Evolutionary conservation across 92 coral and sea anemone species (phyloP), one percentile per base, ranked within the genome.

Genomic region (Bergia puertoricense): DNA sequence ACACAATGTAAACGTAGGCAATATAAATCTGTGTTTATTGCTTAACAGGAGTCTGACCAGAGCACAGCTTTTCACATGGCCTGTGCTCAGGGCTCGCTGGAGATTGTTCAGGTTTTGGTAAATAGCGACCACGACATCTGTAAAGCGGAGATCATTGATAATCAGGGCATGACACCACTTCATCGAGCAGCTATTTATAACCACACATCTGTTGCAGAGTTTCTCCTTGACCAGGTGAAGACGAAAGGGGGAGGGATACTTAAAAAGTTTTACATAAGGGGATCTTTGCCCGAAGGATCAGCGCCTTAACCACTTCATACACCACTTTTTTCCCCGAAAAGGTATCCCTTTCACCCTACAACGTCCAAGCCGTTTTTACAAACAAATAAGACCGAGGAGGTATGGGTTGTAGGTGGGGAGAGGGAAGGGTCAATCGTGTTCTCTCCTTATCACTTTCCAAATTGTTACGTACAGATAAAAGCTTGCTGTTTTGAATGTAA

Each of bases 31-130:
- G 80, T 30, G 45, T 40, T 20, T 15, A 18, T 22, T 62, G 69
- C n/a, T 59, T 50, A 57, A 22, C 43, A 95, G 98, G 96, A 90
- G 51, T 90, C 95, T 10, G 98, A 95, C 86, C 92, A 88, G 62
- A 90, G 93, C 57, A 95, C 98, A 6, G 96, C 98, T 1, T 90
- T 95, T 69, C 98, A 95, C 37, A 57, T 95, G 56, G 98, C 98
- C 1, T 93, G 98, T 69, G 85, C 95, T 10, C 98, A 92, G 43
- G 96, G 98, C 74, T 93, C 98, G 0, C 79, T 93, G 69, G 98
- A 95, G 86, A 95, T 95, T 5, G 98, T 88, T 30, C 98, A 95
- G 81, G 72, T 93, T 69, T 38, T 95, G 18, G 75, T 82, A 13
- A 79, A 75, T 43, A 89, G 90, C 23, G 88, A 85, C 38, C 94